These are phyloP conservation scores for Pelvicachromis taeniatus DNA, from an alignment of 2,113 vertebrate genomes.

Conservation along the genomic window DNA sequence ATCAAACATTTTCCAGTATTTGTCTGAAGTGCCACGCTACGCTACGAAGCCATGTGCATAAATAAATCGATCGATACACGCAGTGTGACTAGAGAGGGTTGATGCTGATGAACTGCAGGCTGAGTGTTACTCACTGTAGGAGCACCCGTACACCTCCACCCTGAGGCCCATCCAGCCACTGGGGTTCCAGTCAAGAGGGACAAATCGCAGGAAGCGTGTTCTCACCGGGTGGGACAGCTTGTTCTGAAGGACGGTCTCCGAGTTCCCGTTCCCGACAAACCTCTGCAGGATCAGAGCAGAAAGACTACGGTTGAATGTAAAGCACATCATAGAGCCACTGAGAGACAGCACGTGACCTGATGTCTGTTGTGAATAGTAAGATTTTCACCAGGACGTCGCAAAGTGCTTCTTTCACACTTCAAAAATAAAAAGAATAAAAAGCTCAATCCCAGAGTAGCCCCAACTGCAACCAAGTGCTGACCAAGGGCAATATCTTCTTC, in stretches of 20 bases:
- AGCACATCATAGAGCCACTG: neutral
- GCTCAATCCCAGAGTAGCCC: slow-evolving; percentile 10
- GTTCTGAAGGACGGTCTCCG: slow-evolving; percentile 84
- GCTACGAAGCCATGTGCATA: neutral
- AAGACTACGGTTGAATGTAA: neutral
- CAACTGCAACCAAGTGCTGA: slow-evolving; percentile 5
- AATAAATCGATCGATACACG: neutral
- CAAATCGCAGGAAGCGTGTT: slow-evolving; percentile 85
- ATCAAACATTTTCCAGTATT: neutral
- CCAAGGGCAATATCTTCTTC: slow-evolving; percentile 3
- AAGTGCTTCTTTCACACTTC: neutral
- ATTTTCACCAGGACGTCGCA: neutral
- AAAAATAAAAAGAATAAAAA: slow-evolving; percentile 19
- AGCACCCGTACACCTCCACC: slow-evolving; percentile 87
- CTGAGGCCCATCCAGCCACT: slow-evolving; percentile 83
- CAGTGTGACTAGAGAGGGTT: neutral
- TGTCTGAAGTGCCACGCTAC: neutral
- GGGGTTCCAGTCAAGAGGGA: slow-evolving; percentile 84
- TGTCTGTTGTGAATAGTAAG: neutral
- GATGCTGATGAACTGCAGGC: neutral
- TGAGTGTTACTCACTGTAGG: slow-evolving; percentile 84
- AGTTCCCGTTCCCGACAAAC: slow-evolving; percentile 85
- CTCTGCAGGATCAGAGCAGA: slow-evolving; percentile 66
- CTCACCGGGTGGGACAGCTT: slow-evolving; percentile 83
- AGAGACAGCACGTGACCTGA: neutral